Percentiles rank a stretch among this genome's conserved stretches.
phyloP scores from a whole-genome alignment of 2,113 vertebrate genomes.

The Eclectus roratus region DNA sequence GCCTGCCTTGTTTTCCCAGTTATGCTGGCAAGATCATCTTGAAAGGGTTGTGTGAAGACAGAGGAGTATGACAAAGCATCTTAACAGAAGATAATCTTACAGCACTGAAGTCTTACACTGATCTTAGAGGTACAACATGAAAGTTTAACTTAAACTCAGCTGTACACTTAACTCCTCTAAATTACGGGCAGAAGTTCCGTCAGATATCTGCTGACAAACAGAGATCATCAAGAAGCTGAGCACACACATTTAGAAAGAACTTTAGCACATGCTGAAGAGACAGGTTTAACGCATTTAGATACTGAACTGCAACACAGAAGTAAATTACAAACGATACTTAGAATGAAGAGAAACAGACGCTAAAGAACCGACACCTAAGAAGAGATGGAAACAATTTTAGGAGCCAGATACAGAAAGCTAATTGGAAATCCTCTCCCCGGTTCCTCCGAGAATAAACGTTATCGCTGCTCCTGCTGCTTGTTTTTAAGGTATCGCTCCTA shows the following conservation, averaged over 20 bases:
- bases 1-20: not conserved
- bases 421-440: not conserved
- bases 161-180: not conserved
- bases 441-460: not conserved
- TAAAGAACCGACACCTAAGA: not conserved
- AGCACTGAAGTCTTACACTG: not conserved
- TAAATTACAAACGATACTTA: not conserved
- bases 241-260: not conserved
- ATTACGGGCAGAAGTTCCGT: not conserved
- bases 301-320: not conserved
- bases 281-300: not conserved
- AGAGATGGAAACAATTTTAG: not conserved
- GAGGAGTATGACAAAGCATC: conserved; percentile 65
- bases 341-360: not conserved
- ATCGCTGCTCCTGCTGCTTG: not conserved
- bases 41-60: not conserved
- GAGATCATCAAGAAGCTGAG: not conserved
- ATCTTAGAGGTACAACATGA: not conserved
- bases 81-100: not conserved
- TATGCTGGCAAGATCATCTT: not conserved
- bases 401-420: not conserved
- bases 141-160: not conserved
- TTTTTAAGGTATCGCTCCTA: not conserved
- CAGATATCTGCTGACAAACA: not conserved
- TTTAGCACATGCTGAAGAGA: not conserved